Percentiles rank a stretch among this genome's conserved stretches.
Evolutionary conservation across 1,140 invertebrate genomes (phyloP).

Genomic region (Rhynchophorus ferrugineus): DNA sequence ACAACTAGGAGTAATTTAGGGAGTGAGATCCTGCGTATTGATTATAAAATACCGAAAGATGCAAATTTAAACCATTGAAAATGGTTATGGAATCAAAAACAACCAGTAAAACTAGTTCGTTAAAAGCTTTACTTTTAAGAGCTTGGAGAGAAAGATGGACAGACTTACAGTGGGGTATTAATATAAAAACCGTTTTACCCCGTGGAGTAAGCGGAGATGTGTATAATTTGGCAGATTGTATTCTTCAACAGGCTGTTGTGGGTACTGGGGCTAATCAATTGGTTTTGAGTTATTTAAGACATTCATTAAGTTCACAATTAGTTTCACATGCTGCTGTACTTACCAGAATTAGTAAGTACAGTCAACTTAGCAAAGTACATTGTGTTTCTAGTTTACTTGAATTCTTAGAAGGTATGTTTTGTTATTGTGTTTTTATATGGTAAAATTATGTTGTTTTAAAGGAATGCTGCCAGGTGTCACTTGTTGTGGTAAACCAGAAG

Average conservation of each 20-base stretch:
- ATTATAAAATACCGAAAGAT: too few species aligned
- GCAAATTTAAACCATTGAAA: too few species aligned
- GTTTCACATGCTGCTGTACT: slow-evolving; percentile 85
- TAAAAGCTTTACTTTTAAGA: slow-evolving; percentile 77
- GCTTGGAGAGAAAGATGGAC: slow-evolving; percentile 93
- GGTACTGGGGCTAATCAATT: slow-evolving; percentile 85
- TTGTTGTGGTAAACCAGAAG: slow-evolving; percentile 71
- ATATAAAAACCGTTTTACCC: slow-evolving; percentile 80
- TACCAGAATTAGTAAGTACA: slow-evolving; percentile 81
- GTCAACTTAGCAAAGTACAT: slow-evolving; percentile 79
- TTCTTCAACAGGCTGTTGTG: slow-evolving; percentile 85
- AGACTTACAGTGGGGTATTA: slow-evolving; percentile 91
- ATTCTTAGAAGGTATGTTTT: slow-evolving; percentile 74
- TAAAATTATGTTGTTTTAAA: slow-evolving; percentile 13
- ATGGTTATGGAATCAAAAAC: slow-evolving; percentile 62
- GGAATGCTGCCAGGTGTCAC: slow-evolving; percentile 61
- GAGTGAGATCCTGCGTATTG: too few species aligned
- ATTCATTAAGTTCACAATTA: slow-evolving; percentile 82
- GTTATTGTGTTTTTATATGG: too few species aligned
- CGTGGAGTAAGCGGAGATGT: slow-evolving; percentile 83
- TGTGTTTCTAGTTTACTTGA: slow-evolving; percentile 80
- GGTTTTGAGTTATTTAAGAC: slow-evolving; percentile 85
- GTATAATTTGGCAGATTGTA: slow-evolving; percentile 85
- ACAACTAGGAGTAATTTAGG: too few species aligned
- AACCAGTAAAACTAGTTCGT: slow-evolving; percentile 73